Evolutionary conservation across 2,113 vertebrate species (phyloP).

Genomic region (Noturus placidus): DNA sequence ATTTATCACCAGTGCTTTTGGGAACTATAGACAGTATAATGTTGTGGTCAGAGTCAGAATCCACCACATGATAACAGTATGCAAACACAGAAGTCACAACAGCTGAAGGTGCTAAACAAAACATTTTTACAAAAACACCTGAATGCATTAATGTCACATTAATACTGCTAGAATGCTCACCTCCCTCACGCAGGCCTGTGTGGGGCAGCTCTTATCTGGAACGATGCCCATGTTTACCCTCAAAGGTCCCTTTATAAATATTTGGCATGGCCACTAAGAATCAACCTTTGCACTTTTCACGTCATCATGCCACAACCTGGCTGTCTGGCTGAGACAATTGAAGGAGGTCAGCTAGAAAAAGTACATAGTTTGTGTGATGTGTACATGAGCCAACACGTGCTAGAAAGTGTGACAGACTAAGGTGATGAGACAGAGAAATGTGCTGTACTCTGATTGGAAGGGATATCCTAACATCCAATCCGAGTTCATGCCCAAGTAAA

Average conservation of each 20-base stretch:
- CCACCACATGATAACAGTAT: background rate
- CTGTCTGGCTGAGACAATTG: slow-evolving; percentile 47
- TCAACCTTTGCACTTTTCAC: slow-evolving; percentile 65
- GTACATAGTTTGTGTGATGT: too few species aligned
- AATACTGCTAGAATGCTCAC: slow-evolving; percentile 40
- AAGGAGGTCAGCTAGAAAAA: too few species aligned
- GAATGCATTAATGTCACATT: slow-evolving; percentile 34
- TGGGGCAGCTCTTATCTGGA: slow-evolving; percentile 58
- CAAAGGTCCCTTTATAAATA: slow-evolving; percentile 68
- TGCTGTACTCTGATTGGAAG: too few species aligned
- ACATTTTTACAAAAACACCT: slow-evolving; percentile 31
- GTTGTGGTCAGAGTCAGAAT: too few species aligned
- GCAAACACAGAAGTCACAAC: background rate
- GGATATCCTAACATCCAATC: too few species aligned
- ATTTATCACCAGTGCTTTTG: background rate
- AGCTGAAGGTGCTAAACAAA: slow-evolving; percentile 32
- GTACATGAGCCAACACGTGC: too few species aligned
- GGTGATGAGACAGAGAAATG: too few species aligned
- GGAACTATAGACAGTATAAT: background rate
- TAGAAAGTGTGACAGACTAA: too few species aligned
- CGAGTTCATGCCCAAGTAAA: too few species aligned
- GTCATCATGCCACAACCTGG: slow-evolving; percentile 20
- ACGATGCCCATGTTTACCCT: slow-evolving; percentile 56
- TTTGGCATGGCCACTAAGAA: slow-evolving; percentile 64
- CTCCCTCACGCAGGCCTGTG: slow-evolving; percentile 45